Base-by-base conservation (phyloP, 2,113 vertebrate genomes). In the Brachirus orientalis region DNA sequence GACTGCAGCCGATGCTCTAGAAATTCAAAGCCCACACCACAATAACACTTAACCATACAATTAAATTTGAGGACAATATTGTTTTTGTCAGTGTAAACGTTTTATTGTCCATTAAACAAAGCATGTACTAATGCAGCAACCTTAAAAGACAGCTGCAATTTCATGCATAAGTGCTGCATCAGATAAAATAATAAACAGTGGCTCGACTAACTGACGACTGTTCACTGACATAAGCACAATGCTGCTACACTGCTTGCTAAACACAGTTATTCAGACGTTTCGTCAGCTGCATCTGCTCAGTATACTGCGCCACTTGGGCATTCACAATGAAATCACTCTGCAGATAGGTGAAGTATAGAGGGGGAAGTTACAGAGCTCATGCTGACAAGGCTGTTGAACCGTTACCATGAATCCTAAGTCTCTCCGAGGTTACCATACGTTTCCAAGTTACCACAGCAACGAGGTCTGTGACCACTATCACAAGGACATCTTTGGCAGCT, bases 381-480 rank as follows among this genome's bases (percentile, higher is more conserved):
- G 72, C 76, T 70, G 86, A 89, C 85, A 82, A 84, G 83, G 84
- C 83, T 80, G 79, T 63, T 76, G 77, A 81, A 86, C 64, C 56
- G 69, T 76, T 79, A 79, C 72, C 66, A 70, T 80, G 81, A 86
- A 88, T 91, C 88, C 83, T 77, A 86, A 86, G 74, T 79, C 71
- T 63, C 41, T 60, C 56, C 40, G 63, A 68, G 64, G 74, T 71
- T 65, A 48, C 68, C 58, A 41, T 66, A 45, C 51, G 17, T 66
- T 60, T 71, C 36, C 1, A 57, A 77, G 88, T 90, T 89, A 82
- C 90, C 83, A 88, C 84, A 79, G 88, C 88, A 89, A 88, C 86
- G 36, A 70, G 44, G 76, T 56, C 72, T 61, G 78, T 17, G 51
- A 70, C 79, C 79, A 76, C 80, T 79, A 79, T 84, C 75, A 55